Conservation (phyloP, 2,113 vertebrate genomes). For the Dryoscopus gambensis region DNA sequence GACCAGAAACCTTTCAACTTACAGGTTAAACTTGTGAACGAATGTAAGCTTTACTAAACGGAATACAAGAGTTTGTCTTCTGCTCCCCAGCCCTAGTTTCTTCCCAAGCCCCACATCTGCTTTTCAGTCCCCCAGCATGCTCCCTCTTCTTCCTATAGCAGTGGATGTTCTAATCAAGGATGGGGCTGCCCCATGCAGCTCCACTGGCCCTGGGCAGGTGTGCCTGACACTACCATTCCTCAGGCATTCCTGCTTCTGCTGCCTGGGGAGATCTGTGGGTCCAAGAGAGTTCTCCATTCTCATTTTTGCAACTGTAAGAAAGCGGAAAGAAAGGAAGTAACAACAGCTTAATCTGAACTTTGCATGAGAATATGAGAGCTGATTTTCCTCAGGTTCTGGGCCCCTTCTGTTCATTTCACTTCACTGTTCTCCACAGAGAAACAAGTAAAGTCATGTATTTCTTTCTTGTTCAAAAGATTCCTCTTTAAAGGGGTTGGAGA, state of each 20-base stretch:
- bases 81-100: not conserved
- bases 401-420: not conserved
- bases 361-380: not conserved
- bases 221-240: not conserved
- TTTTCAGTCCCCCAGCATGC: not conserved
- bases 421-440: not conserved
- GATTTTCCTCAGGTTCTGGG: not conserved
- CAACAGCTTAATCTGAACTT: not conserved
- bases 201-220: not conserved
- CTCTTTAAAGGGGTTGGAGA: not conserved
- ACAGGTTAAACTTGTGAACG: not conserved
- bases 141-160: not conserved
- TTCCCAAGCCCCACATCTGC: not conserved
- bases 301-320: not conserved
- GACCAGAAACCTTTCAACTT: not conserved
- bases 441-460: not conserved
- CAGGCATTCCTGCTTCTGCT: not conserved
- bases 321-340: not conserved
- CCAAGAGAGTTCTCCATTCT: not conserved
- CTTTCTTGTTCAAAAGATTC: not conserved
- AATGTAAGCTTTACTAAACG: not conserved
- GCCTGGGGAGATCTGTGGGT: not conserved
- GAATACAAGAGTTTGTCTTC: not conserved
- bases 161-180: not conserved
- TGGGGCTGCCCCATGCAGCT: not conserved